phyloP scores from a whole-genome alignment of 2,113 vertebrate species.

The Ahaetulla prasina region DNA sequence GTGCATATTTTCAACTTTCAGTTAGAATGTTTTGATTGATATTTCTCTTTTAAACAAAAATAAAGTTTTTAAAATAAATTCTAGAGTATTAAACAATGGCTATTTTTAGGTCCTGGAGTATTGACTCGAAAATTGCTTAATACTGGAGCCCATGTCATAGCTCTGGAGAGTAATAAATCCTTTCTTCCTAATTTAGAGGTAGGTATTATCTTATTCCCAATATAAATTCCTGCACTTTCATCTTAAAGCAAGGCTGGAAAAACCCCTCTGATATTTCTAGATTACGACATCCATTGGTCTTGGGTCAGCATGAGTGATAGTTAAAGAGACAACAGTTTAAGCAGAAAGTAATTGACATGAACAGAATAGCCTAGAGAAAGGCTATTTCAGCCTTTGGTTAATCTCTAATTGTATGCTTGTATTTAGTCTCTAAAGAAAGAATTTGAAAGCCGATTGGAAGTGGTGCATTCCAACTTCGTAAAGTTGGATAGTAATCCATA shows the following conservation, averaged over 20 bases:
- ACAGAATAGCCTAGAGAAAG: not conserved
- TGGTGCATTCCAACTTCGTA: slow-evolving; percentile 86
- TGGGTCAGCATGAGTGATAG: not conserved
- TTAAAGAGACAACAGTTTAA: not conserved
- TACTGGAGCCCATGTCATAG: slow-evolving; percentile 79
- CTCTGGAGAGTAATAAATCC: slow-evolving; percentile 75
- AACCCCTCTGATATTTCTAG: not conserved
- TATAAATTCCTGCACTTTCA: not conserved
- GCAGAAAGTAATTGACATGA: not conserved
- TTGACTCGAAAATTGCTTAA: slow-evolving; percentile 82
- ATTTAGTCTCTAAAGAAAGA: slow-evolving; percentile 74
- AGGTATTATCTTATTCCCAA: slow-evolving; percentile 38
- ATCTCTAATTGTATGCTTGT: slow-evolving; percentile 13
- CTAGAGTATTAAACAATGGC: not conserved
- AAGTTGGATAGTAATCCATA: slow-evolving; percentile 74
- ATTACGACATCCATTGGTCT: not conserved
- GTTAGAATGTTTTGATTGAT: not conserved
- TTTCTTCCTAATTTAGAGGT: slow-evolving; percentile 84
- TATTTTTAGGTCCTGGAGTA: slow-evolving; percentile 81
- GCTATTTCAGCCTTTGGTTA: not conserved
- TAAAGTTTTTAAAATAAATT: not conserved
- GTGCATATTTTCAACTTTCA: not conserved
- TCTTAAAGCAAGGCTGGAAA: not conserved
- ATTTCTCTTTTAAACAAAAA: not conserved
- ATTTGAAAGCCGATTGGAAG: slow-evolving; percentile 76